Conservation (phyloP, 2,888 invertebrate genomes). For the Autographa pulchrina region DNA sequence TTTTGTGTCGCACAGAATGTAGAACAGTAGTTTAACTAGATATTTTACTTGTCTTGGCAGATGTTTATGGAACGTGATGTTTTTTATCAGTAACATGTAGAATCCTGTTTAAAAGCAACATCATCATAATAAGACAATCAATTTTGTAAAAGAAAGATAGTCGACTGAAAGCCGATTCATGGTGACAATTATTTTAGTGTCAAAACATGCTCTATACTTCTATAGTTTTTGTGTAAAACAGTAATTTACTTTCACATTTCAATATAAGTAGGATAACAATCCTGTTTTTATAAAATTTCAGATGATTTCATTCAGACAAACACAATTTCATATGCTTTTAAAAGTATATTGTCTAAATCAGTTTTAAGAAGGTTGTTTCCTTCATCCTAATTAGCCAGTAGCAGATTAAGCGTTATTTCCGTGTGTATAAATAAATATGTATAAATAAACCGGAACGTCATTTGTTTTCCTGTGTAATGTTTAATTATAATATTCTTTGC, state of each 20-base stretch:
- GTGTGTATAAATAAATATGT: slow-evolving; percentile 17
- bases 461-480: slow-evolving; percentile 39
- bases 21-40: not conserved
- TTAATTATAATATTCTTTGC: slow-evolving; percentile 14
- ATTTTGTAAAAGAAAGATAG: not conserved
- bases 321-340: too few relatives aligned
- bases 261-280: too few relatives aligned
- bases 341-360: not conserved
- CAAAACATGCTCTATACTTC: too few relatives aligned
- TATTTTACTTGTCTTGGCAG: slow-evolving; percentile 2
- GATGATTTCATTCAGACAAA: too few relatives aligned
- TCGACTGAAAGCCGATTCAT: not conserved
- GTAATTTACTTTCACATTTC: too few relatives aligned
- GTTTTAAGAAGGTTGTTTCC: slow-evolving; percentile 38
- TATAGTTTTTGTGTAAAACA: too few relatives aligned
- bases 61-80: not conserved
- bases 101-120: not conserved
- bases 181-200: not conserved
- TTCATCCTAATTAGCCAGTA: slow-evolving; percentile 18
- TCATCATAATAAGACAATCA: not conserved
- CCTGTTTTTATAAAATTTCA: too few relatives aligned
- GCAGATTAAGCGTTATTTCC: slow-evolving; percentile 44
- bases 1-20: not conserved
- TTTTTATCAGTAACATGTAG: not conserved
- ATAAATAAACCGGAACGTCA: slow-evolving; percentile 45